phyloP scores from a whole-genome alignment of 2,113 vertebrate species.

The Meleagris gallopavo region DNA sequence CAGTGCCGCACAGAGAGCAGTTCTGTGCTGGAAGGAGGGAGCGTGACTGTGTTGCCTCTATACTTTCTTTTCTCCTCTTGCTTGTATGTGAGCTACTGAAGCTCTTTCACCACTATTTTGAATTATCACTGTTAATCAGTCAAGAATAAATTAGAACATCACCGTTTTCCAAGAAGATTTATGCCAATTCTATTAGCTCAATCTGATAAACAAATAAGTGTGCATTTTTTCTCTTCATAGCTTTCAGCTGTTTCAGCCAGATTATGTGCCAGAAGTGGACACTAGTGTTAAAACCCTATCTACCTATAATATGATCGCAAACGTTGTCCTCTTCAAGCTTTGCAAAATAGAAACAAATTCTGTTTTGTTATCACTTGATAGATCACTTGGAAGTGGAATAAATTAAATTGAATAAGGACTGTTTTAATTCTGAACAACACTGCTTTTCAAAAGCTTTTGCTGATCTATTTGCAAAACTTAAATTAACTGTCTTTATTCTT shows the following conservation, averaged over 20 bases:
- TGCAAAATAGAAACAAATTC: not conserved
- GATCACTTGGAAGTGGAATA: not conserved
- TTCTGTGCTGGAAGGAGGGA: not conserved
- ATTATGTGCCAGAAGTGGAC: not conserved
- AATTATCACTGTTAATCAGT: not conserved
- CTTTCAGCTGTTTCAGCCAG: not conserved
- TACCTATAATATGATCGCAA: not conserved
- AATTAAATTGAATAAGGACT: not conserved
- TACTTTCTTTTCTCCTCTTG: not conserved
- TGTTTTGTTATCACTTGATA: not conserved
- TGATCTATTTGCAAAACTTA: not conserved
- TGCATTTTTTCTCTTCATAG: not conserved
- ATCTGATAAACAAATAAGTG: not conserved
- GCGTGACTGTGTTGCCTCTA: not conserved
- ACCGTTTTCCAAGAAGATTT: not conserved
- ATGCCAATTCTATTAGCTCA: not conserved
- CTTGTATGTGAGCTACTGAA: not conserved
- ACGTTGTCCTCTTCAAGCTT: not conserved
- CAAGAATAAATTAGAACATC: not conserved
- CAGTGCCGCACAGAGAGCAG: not conserved
- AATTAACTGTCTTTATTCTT: not conserved
- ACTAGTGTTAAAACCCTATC: not conserved
- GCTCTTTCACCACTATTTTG: not conserved
- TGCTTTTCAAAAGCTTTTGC: not conserved
- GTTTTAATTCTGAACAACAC: not conserved